Base-by-base conservation (phyloP, 2,797 vertebrate genomes). In the Oryzias sinensis region DNA sequence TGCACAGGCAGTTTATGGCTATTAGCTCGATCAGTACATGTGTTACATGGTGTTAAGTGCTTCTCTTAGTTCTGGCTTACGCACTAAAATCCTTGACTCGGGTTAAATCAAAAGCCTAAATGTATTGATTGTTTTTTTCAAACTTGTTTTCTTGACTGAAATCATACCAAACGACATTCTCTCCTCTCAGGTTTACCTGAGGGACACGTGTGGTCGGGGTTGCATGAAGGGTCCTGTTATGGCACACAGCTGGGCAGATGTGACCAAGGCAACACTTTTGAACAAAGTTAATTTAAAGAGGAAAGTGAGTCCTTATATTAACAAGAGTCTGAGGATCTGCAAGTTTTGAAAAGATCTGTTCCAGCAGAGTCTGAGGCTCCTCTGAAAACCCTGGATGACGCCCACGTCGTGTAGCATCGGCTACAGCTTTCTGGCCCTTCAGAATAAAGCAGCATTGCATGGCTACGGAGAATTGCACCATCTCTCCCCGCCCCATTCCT, bases 1-100 rank as follows among this genome's bases (percentile, higher is more conserved):
- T 79, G 76, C 60, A 70, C 61, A 83, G 86, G 83, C 84, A 81
- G 80, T 68, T 59, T 70, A 83, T 81, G 85, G 85, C 86, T 69
- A 80, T 53, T 65, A 79, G 70, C 80, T 84, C 79, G 53, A 76
- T 86, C 77, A 76, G 53, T 85, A 72, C 83, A 83, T 70, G 70
- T 82, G 73, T 85, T 80, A 84, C 65, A 79, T 77, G 74, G 80
- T 73, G 83, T 66, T 79, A 88, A 89, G 87, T 89, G 86, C 87
- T 86, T 88, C 82, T 53, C 79, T 87, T 87, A 84, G 70, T 83
- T 88, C 68, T 76, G 88, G 83, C 72, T 76, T 81, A 37, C 27
- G 27, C 27, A 27, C 33, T 37, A 37, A 22, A 37, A 37, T 37
- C 33, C 33, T 37, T 60, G 68, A 79, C 80, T 82, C 82, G 63